Conservation (phyloP, 2,113 vertebrate species). For the Todiramphus saurophagus region DNA sequence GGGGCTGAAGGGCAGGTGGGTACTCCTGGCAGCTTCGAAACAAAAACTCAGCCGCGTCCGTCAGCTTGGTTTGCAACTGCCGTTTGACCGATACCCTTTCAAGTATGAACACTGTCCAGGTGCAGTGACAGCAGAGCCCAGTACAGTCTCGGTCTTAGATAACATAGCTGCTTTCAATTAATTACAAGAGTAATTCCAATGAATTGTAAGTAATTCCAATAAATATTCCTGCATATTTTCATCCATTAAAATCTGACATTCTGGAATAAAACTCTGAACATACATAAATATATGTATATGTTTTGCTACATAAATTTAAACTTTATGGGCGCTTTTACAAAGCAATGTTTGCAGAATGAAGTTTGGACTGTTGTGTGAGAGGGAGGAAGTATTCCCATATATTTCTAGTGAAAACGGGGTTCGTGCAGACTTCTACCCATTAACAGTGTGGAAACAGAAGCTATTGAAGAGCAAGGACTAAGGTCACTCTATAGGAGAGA, state of each 20-base stretch:
- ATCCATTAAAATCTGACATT: neutral
- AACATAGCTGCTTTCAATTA: neutral
- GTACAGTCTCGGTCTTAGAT: neutral
- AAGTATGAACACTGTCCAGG: neutral
- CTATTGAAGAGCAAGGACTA: too few relatives aligned
- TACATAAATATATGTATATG: neutral
- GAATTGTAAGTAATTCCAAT: too few relatives aligned
- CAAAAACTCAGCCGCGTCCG: fast-evolving
- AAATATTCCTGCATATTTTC: neutral
- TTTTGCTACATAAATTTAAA: neutral
- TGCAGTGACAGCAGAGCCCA: neutral
- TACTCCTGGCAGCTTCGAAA: neutral
- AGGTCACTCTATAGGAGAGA: neutral
- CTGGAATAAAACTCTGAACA: neutral
- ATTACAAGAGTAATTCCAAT: too few relatives aligned
- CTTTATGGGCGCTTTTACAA: neutral
- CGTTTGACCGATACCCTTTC: too few relatives aligned
- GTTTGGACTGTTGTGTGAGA: neutral
- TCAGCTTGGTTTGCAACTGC: neutral
- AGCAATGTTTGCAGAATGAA: neutral
- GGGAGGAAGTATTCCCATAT: neutral
- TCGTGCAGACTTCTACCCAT: neutral
- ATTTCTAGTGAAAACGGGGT: neutral
- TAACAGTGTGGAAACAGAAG: neutral
- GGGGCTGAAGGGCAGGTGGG: neutral